Percentiles rank a stretch among this genome's conserved stretches.
Evolutionary conservation across 2,113 vertebrate genomes (phyloP).

Genomic region (Anhinga rufa): DNA sequence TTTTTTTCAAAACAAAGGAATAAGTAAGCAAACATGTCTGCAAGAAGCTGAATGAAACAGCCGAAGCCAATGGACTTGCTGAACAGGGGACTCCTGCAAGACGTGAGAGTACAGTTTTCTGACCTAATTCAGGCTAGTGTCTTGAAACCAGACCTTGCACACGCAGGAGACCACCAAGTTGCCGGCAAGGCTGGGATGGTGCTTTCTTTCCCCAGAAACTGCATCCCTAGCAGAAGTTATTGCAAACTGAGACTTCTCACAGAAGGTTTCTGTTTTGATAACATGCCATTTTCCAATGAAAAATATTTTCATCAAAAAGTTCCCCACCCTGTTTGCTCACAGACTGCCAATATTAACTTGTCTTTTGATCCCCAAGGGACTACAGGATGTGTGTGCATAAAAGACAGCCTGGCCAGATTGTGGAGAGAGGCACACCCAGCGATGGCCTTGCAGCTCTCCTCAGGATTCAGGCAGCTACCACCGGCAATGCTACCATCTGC

Average conservation of each 20-base stretch:
- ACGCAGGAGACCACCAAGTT: neutral
- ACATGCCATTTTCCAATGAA: neutral
- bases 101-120: neutral
- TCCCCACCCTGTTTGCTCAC: slow-evolving; percentile 8
- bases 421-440: neutral
- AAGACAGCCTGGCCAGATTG: neutral
- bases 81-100: neutral
- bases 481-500: neutral
- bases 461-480: neutral
- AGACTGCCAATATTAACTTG: neutral
- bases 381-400: neutral
- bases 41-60: neutral
- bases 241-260: neutral
- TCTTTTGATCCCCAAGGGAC: neutral
- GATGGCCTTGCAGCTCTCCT: neutral
- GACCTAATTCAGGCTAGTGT: neutral
- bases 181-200: neutral
- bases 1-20: neutral
- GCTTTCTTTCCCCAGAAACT: neutral
- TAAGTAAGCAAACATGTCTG: neutral
- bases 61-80: neutral
- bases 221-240: neutral
- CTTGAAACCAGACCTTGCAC: neutral
- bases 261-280: neutral
- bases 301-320: neutral